A percentile compares a stretch with the other conserved stretches of the same genome.
Evolutionary conservation across 2,888 invertebrate genomes (phyloP).

Genomic region (Hololepta plana): DNA sequence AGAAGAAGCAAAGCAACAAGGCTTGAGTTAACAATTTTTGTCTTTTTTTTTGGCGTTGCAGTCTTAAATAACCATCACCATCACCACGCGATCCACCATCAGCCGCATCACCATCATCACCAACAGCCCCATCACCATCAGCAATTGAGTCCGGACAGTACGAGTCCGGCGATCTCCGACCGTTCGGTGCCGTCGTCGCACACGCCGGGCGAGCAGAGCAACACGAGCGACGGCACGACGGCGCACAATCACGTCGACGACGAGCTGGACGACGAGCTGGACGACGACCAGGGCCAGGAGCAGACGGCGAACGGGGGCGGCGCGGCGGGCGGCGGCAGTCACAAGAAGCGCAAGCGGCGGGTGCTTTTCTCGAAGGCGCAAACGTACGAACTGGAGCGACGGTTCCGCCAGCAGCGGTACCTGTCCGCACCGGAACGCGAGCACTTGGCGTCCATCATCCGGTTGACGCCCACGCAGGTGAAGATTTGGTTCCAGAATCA

Average conservation of each 20-base stretch:
- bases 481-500: conserved; percentile 99
- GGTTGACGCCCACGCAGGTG: conserved; percentile 91
- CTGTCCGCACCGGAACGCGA: conserved; percentile 95
- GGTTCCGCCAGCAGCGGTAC: conserved; percentile 92
- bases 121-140: conserved; percentile 23
- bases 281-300: conserved; percentile 27
- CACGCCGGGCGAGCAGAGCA: conserved; percentile 11
- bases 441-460: conserved; percentile 85
- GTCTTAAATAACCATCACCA: conserved; percentile 7
- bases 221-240: conserved; percentile 15
- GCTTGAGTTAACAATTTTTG: too few relatives aligned
- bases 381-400: conserved; percentile 85
- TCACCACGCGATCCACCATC: background rate
- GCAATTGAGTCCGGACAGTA: conserved; percentile 71
- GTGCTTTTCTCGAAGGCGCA: conserved; percentile 96
- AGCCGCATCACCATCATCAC: conserved; percentile 4
- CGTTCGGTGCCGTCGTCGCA: conserved; percentile 32
- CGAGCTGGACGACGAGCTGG: conserved; percentile 41
- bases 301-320: conserved; percentile 18
- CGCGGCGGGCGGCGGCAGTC: conserved; percentile 31
- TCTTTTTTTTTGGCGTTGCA: conserved; percentile 6
- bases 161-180: conserved; percentile 68
- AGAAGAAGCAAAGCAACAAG: too few relatives aligned
- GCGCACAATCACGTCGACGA: conserved; percentile 24
- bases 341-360: conserved; percentile 86